Evolutionary conservation across 2,888 invertebrate genomes (phyloP).

Genomic region (Aplocera efformata): DNA sequence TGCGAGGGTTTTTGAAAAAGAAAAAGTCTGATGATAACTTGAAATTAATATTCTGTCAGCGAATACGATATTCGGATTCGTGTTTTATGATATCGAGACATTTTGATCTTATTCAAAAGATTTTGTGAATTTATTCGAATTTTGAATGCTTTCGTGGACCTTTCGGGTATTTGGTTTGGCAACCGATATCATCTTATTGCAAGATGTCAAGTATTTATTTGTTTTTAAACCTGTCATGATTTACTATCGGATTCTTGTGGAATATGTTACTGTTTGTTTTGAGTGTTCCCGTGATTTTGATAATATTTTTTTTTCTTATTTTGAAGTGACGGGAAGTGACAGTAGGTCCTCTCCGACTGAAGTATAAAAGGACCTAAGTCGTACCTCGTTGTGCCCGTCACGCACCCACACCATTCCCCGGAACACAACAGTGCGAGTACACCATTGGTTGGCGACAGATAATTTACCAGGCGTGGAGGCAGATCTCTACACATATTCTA

Average conservation of each 20-base stretch:
- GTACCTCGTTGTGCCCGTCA: too few relatives aligned
- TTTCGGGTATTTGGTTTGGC: conserved; percentile 43
- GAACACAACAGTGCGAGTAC: too few relatives aligned
- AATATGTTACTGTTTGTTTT: neutral
- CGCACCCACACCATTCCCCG: too few relatives aligned
- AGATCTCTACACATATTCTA: too few relatives aligned
- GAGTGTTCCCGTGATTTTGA: neutral
- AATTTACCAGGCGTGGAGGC: too few relatives aligned
- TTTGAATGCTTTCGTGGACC: conserved; percentile 24
- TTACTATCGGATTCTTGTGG: neutral
- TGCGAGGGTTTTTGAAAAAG: conserved; percentile 44
- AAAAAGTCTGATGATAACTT: conserved; percentile 44
- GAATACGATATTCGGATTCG: conserved; percentile 56
- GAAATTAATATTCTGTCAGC: conserved; percentile 75
- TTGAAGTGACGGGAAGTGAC: too few relatives aligned
- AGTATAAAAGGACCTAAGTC: too few relatives aligned
- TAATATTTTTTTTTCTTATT: neutral
- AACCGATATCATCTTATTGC: conserved; percentile 20
- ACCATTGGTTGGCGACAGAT: too few relatives aligned
- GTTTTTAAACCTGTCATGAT: conserved; percentile 14
- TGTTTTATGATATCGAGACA: conserved; percentile 59
- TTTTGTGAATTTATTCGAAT: conserved; percentile 48
- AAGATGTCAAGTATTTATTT: conserved; percentile 17
- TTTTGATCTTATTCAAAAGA: conserved; percentile 46
- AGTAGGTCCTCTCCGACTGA: too few relatives aligned